Base-by-base conservation (phyloP, 2,113 vertebrate genomes). In the Corythaeola cristata region DNA sequence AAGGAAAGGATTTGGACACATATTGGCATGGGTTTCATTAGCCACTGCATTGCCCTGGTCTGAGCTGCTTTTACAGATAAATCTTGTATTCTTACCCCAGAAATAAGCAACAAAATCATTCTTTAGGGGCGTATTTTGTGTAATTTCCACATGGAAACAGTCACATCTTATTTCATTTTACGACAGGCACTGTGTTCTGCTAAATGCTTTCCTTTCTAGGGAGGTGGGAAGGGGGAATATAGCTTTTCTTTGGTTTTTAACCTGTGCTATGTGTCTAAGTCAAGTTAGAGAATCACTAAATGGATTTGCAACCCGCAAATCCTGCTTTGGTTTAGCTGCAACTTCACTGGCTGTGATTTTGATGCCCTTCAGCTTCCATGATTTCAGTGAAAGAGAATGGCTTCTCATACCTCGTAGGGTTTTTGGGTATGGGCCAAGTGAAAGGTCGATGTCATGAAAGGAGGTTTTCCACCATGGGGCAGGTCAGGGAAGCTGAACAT, bases 21-120 rank as follows among this genome's bases (percentile, higher is more conserved):
- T 81, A 96, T 95, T 95, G 96, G 97, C 91, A 69, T 91, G 91
- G 50, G 87, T 96, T 97, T 97, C 93, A 91, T 97, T 97, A 95
- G 91, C 88, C 76, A 93, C 92, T 86, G 73, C 67, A 71, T 88
- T 93, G 93, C 91, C 85, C 92, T 94, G 84, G 83, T 85, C 92
- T 89, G 96, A 96, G 85, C 95, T 95, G 92, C 89, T 90, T 90
- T 94, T 89, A 82, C 62, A 95, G 94, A 93, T 88, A 96, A 97
- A 96, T 93, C 74, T 84, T 74, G 60, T 78, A 85, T 90, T 80
- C 90, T 93, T 95, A 88, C 68, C 79, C 81, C 50, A 68, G 88
- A 90, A 92, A 84, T 94, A 94, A 95, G 81, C 72, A 93, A 91
- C 56, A 62, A 66, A 95, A 91, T 92, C 93, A 94, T 93, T 95